These are phyloP conservation scores for Drosophila ambigua DNA, from an alignment of 1,140 invertebrate genomes.

Conservation along the genomic window DNA sequence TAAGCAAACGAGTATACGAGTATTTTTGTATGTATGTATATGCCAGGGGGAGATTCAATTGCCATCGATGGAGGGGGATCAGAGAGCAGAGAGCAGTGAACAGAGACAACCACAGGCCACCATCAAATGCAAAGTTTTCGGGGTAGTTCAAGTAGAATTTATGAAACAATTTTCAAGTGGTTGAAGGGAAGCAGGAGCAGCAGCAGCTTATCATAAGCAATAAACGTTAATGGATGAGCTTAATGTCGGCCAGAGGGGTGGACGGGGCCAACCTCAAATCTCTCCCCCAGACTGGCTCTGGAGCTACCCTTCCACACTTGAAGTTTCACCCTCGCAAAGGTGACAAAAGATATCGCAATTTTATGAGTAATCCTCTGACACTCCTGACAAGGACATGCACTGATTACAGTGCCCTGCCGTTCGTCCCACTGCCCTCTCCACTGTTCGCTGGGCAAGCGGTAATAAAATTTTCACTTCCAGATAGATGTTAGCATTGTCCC, in stretches of 20 bases:
- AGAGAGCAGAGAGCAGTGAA: no score
- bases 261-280: not conserved
- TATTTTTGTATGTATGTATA: constrained; percentile 5
- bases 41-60: not conserved
- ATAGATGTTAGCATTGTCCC: constrained; percentile 80
- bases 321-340: constrained; percentile 62
- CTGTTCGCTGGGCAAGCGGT: constrained; percentile 39
- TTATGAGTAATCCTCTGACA: constrained; percentile 80
- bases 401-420: constrained; percentile 51
- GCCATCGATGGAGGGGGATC: not conserved
- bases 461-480: constrained; percentile 76
- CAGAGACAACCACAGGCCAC: no score
- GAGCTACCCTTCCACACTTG: constrained; percentile 18
- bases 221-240: constrained; percentile 75
- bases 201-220: constrained; percentile 69
- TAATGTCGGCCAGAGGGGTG: constrained; percentile 23
- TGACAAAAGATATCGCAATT: constrained; percentile 82
- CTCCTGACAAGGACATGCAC: constrained; percentile 71
- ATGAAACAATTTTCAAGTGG: constrained; percentile 18
- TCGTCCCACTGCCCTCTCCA: not conserved
- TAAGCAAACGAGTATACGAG: constrained; percentile 29
- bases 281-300: not conserved
- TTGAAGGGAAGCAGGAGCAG: constrained; percentile 1
- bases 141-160: constrained; percentile 25
- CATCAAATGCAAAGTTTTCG: constrained; percentile 17